A percentile compares a stretch with the other conserved stretches of the same genome.
phyloP scores from a whole-genome alignment of 2,888 invertebrate genomes.

The Orthosia incerta region DNA sequence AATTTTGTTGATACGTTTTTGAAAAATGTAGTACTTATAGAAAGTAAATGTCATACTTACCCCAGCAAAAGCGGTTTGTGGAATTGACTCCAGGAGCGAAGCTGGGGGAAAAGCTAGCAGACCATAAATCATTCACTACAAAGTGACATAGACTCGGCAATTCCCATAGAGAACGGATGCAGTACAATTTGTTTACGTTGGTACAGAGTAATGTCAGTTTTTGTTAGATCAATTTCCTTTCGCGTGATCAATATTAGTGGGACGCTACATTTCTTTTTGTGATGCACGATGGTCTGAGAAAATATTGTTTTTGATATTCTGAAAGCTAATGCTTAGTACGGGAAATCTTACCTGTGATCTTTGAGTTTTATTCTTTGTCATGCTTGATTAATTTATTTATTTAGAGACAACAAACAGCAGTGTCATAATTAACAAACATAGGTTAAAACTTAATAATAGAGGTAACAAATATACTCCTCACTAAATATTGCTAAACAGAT shows the following conservation, averaged over 20 bases:
- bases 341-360: not conserved
- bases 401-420: too few species aligned
- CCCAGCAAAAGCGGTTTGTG: not conserved
- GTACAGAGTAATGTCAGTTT: conserved; percentile 41
- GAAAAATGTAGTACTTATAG: not conserved
- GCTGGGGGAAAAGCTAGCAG: not conserved
- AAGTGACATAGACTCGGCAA: not conserved
- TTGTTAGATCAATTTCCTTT: conserved; percentile 49
- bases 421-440: too few species aligned
- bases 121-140: not conserved
- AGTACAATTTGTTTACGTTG: conserved; percentile 45
- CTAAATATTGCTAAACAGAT: too few species aligned
- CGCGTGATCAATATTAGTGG: conserved; percentile 32
- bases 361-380: not conserved
- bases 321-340: not conserved
- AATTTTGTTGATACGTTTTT: not conserved
- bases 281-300: conserved; percentile 19
- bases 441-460: too few species aligned
- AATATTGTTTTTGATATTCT: conserved; percentile 8
- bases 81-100: not conserved
- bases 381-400: not conserved
- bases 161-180: conserved; percentile 43
- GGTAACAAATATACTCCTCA: too few species aligned
- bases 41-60: not conserved
- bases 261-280: not conserved